Evolutionary conservation across 2,113 vertebrate species (phyloP), one percentile per base, ranked within the genome.

Genomic region (Epinephelus cyanopodus): DNA sequence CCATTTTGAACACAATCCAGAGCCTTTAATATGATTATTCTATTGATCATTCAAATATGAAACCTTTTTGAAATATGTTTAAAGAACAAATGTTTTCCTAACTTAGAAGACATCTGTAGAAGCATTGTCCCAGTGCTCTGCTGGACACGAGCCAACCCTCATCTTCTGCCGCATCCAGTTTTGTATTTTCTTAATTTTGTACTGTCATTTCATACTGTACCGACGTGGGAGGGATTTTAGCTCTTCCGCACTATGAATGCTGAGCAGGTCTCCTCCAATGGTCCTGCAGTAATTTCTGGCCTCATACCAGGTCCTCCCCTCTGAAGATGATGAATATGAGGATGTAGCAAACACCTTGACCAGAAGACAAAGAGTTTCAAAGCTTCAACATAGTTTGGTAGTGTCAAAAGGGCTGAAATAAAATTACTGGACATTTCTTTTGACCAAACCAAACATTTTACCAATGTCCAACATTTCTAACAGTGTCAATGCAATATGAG

Each of bases 241-340:
- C 8, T 97, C 96, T 0, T 87, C 82, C 29, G 81, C 77, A 73
- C 90, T 93, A 3, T 92, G 94, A 54, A 98, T 93, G 48, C 96
- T 97, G 15, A 95, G 91, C 53, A 98, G 93, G 19, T 97, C 96
- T 15, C 97, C 97, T 12, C 97, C 96, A 3, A 97, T n/a, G 42
- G 93, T 92, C 62, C 74, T 89, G 75, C 97, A 98, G 65, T 95
- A 98, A 25, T 90, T 89, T 79, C 92, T 95, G 29, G 97, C 95
- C 6, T 97, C 96, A 91, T 92, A 93, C 97, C 97, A 98, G 0
- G 96, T 96, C 88, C 93, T 42, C 11, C 42, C 8, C 9, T 42
- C 42, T 42, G 42, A 42, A 11, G 8, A 10, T 6, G 27, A 2
- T 29, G 29, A 29, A 2, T 39, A 9, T 25, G 4, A 42, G 11